A percentile compares a stretch with the other conserved stretches of the same genome.
Conservation (phyloP, 2,113 vertebrate genomes). For the Tupaia chinensis region DNA sequence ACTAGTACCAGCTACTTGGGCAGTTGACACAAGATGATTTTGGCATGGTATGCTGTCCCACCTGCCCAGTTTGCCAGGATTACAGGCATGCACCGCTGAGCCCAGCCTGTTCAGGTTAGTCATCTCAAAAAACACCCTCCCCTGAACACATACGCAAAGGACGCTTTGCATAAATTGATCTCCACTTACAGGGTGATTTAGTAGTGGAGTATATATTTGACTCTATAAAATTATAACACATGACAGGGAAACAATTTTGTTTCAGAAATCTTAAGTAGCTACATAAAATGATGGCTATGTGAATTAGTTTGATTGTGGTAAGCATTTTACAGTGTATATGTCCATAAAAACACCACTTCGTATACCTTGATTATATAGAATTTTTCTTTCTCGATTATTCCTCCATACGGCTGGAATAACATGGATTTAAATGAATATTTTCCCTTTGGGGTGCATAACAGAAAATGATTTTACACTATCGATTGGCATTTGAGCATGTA, state of each 20-base stretch:
- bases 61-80: too few species aligned
- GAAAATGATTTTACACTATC: neutral
- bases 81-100: too few species aligned
- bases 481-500: neutral
- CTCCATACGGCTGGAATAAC: neutral
- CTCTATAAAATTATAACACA: neutral
- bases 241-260: neutral
- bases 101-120: too few species aligned
- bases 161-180: neutral
- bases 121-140: too few species aligned
- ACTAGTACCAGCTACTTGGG: too few species aligned
- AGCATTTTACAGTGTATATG: neutral
- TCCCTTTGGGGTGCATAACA: neutral
- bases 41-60: too few species aligned
- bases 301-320: neutral
- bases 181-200: constrained; percentile 9
- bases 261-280: neutral
- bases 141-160: too few species aligned
- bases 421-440: neutral
- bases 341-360: neutral
- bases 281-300: neutral
- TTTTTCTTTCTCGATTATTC: neutral
- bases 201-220: neutral
- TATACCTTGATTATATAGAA: neutral
- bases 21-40: too few species aligned